Percentiles rank a stretch among this genome's conserved stretches.
Evolutionary conservation across 2,888 invertebrate genomes (phyloP).

Genomic region (Aquatica leii): DNA sequence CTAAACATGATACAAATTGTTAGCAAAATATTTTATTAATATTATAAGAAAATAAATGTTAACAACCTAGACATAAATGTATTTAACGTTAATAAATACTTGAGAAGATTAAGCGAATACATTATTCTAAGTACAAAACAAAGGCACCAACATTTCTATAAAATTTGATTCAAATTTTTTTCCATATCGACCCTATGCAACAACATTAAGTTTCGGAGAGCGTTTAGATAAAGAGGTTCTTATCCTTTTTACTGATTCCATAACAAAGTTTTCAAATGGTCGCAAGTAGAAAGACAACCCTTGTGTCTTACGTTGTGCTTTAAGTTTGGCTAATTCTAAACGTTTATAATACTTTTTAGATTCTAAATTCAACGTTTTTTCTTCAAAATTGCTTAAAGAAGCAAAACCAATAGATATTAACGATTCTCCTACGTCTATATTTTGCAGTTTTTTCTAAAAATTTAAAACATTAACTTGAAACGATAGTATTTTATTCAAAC

Average conservation of each 20-base stretch:
- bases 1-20: too few relatives aligned
- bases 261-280: constrained; percentile 41
- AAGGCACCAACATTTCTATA: too few relatives aligned
- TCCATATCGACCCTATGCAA: too few relatives aligned
- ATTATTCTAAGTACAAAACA: not conserved
- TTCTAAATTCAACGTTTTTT: constrained; percentile 58
- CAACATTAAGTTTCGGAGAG: constrained; percentile 22
- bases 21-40: too few relatives aligned
- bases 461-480: constrained; percentile 16
- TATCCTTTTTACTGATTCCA: too few relatives aligned
- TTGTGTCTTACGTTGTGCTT: constrained; percentile 60
- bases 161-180: too few relatives aligned
- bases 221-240: constrained; percentile 7
- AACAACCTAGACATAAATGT: too few relatives aligned
- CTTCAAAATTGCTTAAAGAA: constrained; percentile 65
- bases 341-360: constrained; percentile 58
- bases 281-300: constrained; percentile 63
- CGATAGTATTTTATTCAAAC: constrained; percentile 44
- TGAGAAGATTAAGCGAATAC: too few relatives aligned
- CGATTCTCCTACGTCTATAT: constrained; percentile 64
- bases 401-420: constrained; percentile 73
- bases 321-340: constrained; percentile 60
- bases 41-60: too few relatives aligned
- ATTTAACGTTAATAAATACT: too few relatives aligned
- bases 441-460: constrained; percentile 52